Conservation (phyloP, 1,140 invertebrate species). For the Drosophila pectinifera region DNA sequence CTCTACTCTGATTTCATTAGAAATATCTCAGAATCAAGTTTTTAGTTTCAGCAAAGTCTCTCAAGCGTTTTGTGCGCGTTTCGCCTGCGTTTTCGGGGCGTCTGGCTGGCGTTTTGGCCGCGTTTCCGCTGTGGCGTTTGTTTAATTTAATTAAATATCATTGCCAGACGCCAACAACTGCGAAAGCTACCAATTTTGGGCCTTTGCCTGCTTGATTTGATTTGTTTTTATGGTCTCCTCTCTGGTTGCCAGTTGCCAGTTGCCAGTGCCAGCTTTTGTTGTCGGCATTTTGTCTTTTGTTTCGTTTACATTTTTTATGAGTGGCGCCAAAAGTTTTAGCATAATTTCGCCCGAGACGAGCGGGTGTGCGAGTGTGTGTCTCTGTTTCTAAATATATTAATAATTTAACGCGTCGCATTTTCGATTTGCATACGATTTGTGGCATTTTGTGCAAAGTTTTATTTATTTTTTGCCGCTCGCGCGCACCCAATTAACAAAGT, state of each 20-base stretch:
- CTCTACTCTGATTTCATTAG: too few relatives aligned
- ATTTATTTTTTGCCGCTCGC: conserved; percentile 31
- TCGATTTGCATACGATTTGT: conserved; percentile 71
- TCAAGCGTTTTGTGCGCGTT: too few relatives aligned
- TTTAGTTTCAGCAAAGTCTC: too few relatives aligned
- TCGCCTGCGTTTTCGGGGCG: conserved; percentile 12
- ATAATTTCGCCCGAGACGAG: conserved; percentile 40
- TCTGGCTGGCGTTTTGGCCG: conserved; percentile 6
- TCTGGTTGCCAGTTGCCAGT: conserved; percentile 8
- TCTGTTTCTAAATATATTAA: conserved; percentile 80
- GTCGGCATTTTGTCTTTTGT: conserved; percentile 32
- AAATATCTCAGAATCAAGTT: too few relatives aligned
- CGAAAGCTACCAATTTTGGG: conserved; percentile 32
- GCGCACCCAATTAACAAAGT: conserved; percentile 61
- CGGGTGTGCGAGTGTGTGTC: conserved; percentile 22
- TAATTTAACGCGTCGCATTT: conserved; percentile 72
- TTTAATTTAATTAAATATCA: conserved; percentile 38
- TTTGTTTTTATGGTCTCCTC: conserved; percentile 23
- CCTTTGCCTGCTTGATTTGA: conserved; percentile 14
- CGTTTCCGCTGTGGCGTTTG: conserved; percentile 17
- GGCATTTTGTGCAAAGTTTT: conserved; percentile 44
- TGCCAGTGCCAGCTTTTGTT: conserved; percentile 20
- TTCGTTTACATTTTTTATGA: conserved; percentile 71
- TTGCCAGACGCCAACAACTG: conserved; percentile 13
- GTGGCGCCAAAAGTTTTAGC: conserved; percentile 82